Percentiles rank a stretch among this genome's conserved stretches.
Evolutionary conservation across 1,140 invertebrate genomes (phyloP).

Genomic region (Camponotus floridanus): DNA sequence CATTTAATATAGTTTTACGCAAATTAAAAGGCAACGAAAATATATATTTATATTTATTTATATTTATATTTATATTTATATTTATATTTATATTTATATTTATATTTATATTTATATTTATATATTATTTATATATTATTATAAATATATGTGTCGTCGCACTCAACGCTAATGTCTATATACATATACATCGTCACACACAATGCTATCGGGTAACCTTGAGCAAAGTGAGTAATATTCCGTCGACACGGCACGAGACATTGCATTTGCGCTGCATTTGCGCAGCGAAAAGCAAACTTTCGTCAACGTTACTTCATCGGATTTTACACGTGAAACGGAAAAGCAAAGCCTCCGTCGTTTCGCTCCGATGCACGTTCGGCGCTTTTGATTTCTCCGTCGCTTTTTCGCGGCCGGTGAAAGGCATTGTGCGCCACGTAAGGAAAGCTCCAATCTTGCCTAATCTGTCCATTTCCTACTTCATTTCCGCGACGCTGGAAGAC

Average conservation of each 20-base stretch:
- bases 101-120: too few relatives aligned
- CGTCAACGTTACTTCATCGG: conserved; percentile 64
- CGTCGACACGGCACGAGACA: conserved; percentile 46
- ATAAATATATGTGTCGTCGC: too few relatives aligned
- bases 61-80: too few relatives aligned
- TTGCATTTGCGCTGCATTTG: conserved; percentile 72
- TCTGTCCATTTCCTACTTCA: conserved; percentile 24
- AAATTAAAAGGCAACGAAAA: neutral
- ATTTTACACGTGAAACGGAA: conserved; percentile 47
- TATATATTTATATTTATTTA: too few relatives aligned
- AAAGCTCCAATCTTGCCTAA: conserved; percentile 34
- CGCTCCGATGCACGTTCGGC: conserved; percentile 36
- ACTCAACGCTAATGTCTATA: too few relatives aligned
- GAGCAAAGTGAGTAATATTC: conserved; percentile 72
- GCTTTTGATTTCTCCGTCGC: conserved; percentile 34
- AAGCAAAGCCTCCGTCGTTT: conserved; percentile 22
- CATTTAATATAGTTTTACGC: neutral
- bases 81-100: too few relatives aligned
- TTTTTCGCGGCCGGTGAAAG: conserved; percentile 57
- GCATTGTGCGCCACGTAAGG: conserved; percentile 5
- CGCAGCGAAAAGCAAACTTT: conserved; percentile 66
- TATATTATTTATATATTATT: too few relatives aligned
- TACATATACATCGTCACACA: conserved; percentile 42
- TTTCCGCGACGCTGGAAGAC: neutral
- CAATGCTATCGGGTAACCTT: conserved; percentile 68